These are phyloP conservation scores for Peromyscus leucopus DNA, from an alignment of 2,113 vertebrate genomes.

Conservation along the genomic window DNA sequence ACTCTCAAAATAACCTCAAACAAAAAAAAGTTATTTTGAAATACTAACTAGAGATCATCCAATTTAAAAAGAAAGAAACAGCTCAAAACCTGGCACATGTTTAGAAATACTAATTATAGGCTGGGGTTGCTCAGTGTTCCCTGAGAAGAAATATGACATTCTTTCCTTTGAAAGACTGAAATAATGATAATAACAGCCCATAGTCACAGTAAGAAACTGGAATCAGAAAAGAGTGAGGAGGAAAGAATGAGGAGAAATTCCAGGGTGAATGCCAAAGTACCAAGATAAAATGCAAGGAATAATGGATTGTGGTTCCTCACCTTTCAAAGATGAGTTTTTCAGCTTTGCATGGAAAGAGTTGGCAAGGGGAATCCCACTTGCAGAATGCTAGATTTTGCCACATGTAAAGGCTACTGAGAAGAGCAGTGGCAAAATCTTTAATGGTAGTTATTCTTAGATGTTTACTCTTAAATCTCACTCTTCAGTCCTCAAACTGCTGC, in stretches of 20 bases:
- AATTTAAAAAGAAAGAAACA: constrained; percentile 39
- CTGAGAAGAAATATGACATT: constrained; percentile 58
- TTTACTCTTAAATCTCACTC: background rate
- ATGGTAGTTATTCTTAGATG: background rate
- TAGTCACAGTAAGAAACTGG: constrained; percentile 43
- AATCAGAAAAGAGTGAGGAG: constrained; percentile 10
- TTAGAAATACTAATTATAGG: constrained; percentile 45
- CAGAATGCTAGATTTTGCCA: background rate
- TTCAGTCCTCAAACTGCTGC: background rate
- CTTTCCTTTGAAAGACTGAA: constrained; percentile 69
- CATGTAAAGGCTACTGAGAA: background rate
- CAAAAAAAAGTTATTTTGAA: constrained; percentile 22
- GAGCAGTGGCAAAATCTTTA: background rate
- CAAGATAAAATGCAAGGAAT: constrained; percentile 67
- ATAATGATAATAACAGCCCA: constrained; percentile 70
- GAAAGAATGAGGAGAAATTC: constrained; percentile 55
- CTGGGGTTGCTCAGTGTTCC: constrained; percentile 31
- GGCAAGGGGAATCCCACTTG: fast-evolving
- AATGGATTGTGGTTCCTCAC: background rate
- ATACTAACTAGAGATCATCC: background rate
- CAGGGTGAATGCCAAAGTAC: constrained; percentile 54
- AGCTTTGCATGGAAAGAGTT: background rate
- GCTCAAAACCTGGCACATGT: background rate
- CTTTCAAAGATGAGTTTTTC: constrained; percentile 71
- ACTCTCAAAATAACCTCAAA: constrained; percentile 41